These are phyloP conservation scores for Augochlora pura DNA, from an alignment of 1,140 invertebrate genomes.

Conservation along the genomic window DNA sequence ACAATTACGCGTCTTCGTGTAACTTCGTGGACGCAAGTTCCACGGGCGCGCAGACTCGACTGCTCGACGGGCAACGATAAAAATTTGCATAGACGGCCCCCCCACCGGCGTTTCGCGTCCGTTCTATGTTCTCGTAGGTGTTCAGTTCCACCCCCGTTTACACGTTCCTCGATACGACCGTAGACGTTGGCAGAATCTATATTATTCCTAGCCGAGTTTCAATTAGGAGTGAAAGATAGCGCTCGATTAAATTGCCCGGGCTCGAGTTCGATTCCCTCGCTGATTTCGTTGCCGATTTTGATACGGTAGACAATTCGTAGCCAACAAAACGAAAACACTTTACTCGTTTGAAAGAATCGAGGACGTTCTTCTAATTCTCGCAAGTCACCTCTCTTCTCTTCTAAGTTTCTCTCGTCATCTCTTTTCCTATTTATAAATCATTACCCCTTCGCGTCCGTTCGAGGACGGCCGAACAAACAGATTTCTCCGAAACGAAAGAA, in stretches of 20 bases:
- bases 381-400: no score
- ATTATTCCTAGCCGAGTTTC: neutral
- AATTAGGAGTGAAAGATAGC: neutral
- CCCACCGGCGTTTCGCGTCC: no score
- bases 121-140: neutral
- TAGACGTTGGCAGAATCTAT: neutral
- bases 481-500: no score
- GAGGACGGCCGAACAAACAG: no score
- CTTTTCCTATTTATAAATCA: no score
- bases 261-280: neutral
- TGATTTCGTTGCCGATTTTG: neutral
- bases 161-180: no score
- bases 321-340: no score
- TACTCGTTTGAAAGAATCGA: no score
- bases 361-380: no score
- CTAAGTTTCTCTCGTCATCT: no score
- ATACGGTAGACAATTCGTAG: neutral
- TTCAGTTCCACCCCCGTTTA: neutral
- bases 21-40: neutral
- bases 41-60: neutral
- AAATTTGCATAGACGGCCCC: conserved; percentile 14
- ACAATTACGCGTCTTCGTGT: conserved; percentile 6
- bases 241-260: neutral
- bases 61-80: neutral
- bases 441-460: no score